phyloP scores from a whole-genome alignment of 1,140 invertebrate genomes.

The Conus betulinus region DNA sequence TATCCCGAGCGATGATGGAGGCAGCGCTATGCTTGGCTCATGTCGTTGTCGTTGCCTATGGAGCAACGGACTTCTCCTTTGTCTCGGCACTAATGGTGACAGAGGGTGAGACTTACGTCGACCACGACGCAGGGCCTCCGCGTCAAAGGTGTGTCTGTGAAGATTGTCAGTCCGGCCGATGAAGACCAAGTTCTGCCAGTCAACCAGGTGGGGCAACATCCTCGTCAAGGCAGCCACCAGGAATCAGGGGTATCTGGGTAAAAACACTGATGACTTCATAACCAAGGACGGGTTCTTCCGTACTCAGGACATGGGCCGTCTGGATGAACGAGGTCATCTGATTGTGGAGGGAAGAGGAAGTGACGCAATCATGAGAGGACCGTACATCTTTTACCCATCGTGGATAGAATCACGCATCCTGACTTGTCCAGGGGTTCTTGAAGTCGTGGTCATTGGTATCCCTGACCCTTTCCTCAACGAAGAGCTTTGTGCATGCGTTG shows the following conservation, averaged over 20 bases:
- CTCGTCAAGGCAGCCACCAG: neutral
- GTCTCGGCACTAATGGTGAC: no score
- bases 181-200: neutral
- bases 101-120: neutral
- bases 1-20: neutral
- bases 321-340: conserved; percentile 10
- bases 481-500: conserved; percentile 9
- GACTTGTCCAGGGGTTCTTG: neutral
- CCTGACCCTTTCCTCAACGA: conserved; percentile 18
- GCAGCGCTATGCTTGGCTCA: neutral
- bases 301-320: neutral
- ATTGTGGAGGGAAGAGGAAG: conserved; percentile 24
- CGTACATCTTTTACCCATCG: conserved; percentile 13
- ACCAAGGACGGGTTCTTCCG: no score
- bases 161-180: neutral
- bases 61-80: neutral
- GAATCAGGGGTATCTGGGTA: neutral
- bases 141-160: neutral
- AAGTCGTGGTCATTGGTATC: neutral
- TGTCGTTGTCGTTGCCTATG: neutral
- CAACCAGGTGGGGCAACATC: neutral
- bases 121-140: neutral
- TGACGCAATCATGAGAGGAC: conserved; percentile 9
- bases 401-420: conserved; percentile 1
- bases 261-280: neutral